Conservation (phyloP, 2,888 invertebrate species). For the Cheilosia soror region DNA sequence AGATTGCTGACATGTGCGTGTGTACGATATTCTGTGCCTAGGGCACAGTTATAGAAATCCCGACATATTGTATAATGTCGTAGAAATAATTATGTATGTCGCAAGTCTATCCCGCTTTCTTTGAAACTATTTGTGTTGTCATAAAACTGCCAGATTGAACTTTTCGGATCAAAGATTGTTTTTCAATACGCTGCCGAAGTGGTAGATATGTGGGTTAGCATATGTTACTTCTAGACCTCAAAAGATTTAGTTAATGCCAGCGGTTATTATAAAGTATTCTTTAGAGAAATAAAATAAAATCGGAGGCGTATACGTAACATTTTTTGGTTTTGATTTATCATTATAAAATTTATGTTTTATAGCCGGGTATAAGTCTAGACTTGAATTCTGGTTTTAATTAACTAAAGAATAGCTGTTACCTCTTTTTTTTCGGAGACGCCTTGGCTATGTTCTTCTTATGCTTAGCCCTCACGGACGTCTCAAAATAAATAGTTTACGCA, state of each 20-base stretch:
- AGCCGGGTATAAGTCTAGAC: too few relatives aligned
- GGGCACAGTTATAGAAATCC: not conserved
- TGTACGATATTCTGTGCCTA: not conserved
- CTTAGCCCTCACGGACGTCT: too few relatives aligned
- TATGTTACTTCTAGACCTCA: too few relatives aligned
- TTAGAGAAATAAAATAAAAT: too few relatives aligned
- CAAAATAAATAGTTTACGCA: too few relatives aligned
- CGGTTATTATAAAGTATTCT: not conserved
- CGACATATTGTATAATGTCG: slow-evolving; percentile 13
- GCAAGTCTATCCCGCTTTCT: slow-evolving; percentile 3
- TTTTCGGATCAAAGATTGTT: not conserved
- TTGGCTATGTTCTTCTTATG: too few relatives aligned
- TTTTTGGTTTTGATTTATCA: too few relatives aligned
- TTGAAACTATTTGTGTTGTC: not conserved
- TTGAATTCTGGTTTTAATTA: too few relatives aligned
- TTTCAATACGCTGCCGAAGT: not conserved
- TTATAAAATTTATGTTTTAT: too few relatives aligned
- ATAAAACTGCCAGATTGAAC: not conserved
- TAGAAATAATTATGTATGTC: slow-evolving; percentile 49
- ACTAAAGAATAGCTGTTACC: too few relatives aligned
- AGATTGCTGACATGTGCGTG: not conserved
- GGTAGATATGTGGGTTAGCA: not conserved
- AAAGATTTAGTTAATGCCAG: not conserved
- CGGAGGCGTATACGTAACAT: too few relatives aligned
- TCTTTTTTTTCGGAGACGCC: too few relatives aligned